Evolutionary conservation across 2,113 vertebrate genomes (phyloP).

Genomic region (Archocentrus centrarchus): DNA sequence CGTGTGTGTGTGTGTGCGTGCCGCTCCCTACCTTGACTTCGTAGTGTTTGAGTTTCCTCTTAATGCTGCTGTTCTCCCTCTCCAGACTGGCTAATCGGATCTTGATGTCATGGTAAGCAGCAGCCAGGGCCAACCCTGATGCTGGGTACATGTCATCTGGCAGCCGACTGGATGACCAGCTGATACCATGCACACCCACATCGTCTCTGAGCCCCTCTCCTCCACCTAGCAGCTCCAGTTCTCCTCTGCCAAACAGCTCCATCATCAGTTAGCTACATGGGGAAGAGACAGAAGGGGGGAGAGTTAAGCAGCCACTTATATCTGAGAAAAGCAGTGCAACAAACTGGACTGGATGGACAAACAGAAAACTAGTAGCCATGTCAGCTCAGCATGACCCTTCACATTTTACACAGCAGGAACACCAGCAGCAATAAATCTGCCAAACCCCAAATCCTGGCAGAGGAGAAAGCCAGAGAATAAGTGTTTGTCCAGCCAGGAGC

Average conservation of each 20-base stretch:
- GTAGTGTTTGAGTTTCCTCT: conserved; percentile 88
- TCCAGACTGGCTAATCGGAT: conserved; percentile 87
- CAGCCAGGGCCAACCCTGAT: conserved; percentile 91
- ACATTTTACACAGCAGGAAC: conserved; percentile 20
- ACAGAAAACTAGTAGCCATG: neutral
- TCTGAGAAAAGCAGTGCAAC: neutral
- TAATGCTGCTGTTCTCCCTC: conserved; percentile 90
- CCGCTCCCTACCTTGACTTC: conserved; percentile 84
- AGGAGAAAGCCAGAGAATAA: neutral
- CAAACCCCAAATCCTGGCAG: conserved; percentile 23
- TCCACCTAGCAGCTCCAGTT: neutral
- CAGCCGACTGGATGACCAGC: conserved; percentile 82
- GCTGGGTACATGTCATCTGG: conserved; percentile 87
- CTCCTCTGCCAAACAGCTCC: conserved; percentile 79
- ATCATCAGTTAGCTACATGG: conserved; percentile 74
- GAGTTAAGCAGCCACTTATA: neutral
- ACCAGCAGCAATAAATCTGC: conserved; percentile 8
- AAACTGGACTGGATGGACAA: neutral
- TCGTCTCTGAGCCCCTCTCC: conserved; percentile 87
- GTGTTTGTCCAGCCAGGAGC: conserved; percentile 22
- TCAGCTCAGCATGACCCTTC: conserved; percentile 21
- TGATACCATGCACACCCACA: conserved; percentile 80
- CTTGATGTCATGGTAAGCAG: conserved; percentile 93
- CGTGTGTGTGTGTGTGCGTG: neutral
- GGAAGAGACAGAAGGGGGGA: neutral